Evolutionary conservation across 2,113 vertebrate species (phyloP).

Genomic region (Coptodon rendalli): DNA sequence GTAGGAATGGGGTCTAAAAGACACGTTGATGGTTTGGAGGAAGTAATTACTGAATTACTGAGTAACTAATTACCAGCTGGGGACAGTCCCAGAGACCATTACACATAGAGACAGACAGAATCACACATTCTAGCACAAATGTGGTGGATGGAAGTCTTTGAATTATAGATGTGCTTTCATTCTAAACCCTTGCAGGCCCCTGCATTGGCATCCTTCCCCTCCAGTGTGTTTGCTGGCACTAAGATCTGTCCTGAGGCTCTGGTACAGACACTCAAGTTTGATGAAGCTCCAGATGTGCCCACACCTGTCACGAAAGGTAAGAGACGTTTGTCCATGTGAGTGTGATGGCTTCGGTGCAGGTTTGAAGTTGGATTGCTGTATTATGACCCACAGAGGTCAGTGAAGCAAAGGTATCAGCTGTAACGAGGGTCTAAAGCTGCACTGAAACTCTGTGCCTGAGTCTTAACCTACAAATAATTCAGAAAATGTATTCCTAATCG

Average conservation of each 20-base stretch:
- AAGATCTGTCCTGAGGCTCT: slow-evolving; percentile 61
- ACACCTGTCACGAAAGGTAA: slow-evolving; percentile 1
- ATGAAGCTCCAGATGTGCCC: slow-evolving; percentile 10
- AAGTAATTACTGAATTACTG: not conserved
- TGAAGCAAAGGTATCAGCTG: not conserved
- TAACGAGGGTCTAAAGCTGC: not conserved
- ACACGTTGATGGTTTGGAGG: not conserved
- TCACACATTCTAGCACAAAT: not conserved
- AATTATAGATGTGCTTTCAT: not conserved
- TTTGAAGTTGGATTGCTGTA: not conserved
- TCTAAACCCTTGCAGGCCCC: not conserved
- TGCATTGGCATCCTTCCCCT: slow-evolving; percentile 28
- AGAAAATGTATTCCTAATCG: fast-evolving
- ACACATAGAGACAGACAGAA: not conserved
- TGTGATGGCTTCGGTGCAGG: not conserved
- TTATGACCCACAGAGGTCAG: not conserved
- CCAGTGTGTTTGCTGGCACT: slow-evolving; percentile 62
- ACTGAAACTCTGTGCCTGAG: not conserved
- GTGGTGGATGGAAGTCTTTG: not conserved
- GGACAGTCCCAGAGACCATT: not conserved
- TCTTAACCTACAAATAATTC: not conserved
- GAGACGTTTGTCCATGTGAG: not conserved
- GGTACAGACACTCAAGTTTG: slow-evolving; percentile 57
- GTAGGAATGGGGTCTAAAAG: not conserved
- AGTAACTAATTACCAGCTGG: not conserved